Evolutionary conservation across 2,797 vertebrate genomes (phyloP).

Genomic region (Spinus pinus): DNA sequence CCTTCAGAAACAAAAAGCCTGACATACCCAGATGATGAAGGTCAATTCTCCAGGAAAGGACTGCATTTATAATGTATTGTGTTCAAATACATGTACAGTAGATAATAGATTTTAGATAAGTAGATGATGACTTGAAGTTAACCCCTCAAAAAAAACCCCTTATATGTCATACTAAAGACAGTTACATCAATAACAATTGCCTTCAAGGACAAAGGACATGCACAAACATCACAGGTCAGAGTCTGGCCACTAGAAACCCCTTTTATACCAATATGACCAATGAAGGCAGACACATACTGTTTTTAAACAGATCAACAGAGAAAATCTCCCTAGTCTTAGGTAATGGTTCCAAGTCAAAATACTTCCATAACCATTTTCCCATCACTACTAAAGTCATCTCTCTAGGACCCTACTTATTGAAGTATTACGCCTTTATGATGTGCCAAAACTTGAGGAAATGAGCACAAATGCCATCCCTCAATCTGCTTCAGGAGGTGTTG

Average conservation of each 20-base stretch:
- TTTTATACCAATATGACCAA: background rate
- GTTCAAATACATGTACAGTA: background rate
- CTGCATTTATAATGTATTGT: background rate
- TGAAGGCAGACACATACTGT: background rate
- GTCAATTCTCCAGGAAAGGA: background rate
- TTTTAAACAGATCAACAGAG: background rate
- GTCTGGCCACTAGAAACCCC: background rate
- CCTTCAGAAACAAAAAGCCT: background rate
- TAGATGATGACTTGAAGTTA: slow-evolving; percentile 8
- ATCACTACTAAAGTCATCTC: background rate
- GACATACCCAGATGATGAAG: background rate
- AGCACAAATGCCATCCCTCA: accelerated
- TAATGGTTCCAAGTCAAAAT: background rate
- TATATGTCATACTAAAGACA: background rate
- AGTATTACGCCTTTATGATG: accelerated
- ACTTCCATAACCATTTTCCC: background rate
- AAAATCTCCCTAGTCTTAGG: background rate
- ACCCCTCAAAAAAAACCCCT: background rate
- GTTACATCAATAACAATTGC: background rate
- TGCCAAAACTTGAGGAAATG: background rate
- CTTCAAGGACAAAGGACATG: background rate
- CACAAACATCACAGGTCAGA: background rate
- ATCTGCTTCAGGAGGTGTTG: background rate
- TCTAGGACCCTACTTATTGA: background rate
- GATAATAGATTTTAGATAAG: slow-evolving; percentile 1